These are phyloP conservation scores for Acipenser ruthenus DNA, from an alignment of 2,797 vertebrate genomes.

Conservation along the genomic window DNA sequence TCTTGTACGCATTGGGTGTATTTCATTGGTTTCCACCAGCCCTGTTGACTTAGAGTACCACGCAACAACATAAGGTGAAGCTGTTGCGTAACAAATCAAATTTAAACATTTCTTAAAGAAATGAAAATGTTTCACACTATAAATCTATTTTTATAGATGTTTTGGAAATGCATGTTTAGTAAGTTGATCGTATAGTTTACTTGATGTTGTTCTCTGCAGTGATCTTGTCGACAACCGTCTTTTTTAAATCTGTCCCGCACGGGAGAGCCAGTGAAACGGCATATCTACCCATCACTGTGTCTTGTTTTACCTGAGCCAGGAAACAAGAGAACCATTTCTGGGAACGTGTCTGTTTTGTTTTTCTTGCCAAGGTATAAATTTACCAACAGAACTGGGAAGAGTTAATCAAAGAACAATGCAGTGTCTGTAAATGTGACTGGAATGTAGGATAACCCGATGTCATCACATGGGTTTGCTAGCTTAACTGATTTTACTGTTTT, in stretches of 20 bases:
- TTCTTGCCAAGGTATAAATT: constrained; percentile 41
- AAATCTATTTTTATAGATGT: constrained; percentile 81
- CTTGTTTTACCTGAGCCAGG: constrained; percentile 49
- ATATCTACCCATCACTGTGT: constrained; percentile 20
- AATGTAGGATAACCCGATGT: constrained; percentile 45
- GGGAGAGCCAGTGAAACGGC: constrained; percentile 25
- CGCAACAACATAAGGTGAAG: constrained; percentile 47
- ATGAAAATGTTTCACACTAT: constrained; percentile 71
- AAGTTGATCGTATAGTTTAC: constrained; percentile 52
- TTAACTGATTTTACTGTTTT: constrained; percentile 54
- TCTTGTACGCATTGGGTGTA: constrained; percentile 94
- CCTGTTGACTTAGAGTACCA: constrained; percentile 58
- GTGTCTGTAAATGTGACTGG: neutral
- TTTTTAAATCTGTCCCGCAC: constrained; percentile 50
- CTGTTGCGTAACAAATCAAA: constrained; percentile 58
- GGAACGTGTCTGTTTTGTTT: constrained; percentile 46
- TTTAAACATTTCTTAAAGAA: constrained; percentile 73
- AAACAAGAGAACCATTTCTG: constrained; percentile 54
- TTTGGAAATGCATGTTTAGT: constrained; percentile 75
- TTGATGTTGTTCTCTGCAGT: constrained; percentile 47
- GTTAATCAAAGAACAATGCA: constrained; percentile 22
- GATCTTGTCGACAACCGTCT: constrained; percentile 45
- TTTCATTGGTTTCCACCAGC: constrained; percentile 91
- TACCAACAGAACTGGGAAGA: constrained; percentile 16
- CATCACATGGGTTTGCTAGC: constrained; percentile 31